Evolutionary conservation across 2,888 invertebrate species (phyloP).

Genomic region (Eutolmus rufibarbis): DNA sequence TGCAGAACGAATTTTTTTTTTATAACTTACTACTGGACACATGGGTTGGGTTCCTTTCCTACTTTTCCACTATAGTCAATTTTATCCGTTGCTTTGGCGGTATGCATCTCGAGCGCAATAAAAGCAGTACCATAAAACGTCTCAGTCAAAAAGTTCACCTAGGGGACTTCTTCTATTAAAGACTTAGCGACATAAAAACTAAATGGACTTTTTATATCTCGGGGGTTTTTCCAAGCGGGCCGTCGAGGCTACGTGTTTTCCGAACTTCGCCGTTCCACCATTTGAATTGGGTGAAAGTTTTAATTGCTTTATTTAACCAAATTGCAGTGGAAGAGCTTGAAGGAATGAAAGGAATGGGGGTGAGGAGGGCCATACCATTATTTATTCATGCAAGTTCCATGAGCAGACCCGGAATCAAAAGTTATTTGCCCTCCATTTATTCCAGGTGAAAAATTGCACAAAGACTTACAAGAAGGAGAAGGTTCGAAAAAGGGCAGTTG

Average conservation of each 20-base stretch:
- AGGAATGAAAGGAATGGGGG: neutral
- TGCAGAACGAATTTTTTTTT: neutral
- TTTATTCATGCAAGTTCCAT: neutral
- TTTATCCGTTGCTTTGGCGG: neutral
- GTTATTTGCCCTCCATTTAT: neutral
- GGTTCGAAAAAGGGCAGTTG: neutral
- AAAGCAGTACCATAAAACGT: neutral
- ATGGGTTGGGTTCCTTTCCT: neutral
- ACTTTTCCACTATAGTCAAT: neutral
- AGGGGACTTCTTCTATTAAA: neutral
- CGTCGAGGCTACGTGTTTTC: neutral
- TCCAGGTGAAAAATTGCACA: constrained; percentile 8
- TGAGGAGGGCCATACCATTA: neutral
- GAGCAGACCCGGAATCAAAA: neutral
- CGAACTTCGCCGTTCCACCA: neutral
- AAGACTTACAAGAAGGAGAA: neutral
- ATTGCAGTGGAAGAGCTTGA: neutral
- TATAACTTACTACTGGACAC: neutral
- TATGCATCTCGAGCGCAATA: neutral
- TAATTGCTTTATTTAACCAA: neutral
- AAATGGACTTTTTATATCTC: neutral
- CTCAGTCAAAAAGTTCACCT: neutral
- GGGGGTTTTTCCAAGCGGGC: neutral
- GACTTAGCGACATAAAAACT: neutral
- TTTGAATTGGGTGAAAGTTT: neutral